phyloP scores from a whole-genome alignment of 1,140 invertebrate species.

The Formica selysi region DNA sequence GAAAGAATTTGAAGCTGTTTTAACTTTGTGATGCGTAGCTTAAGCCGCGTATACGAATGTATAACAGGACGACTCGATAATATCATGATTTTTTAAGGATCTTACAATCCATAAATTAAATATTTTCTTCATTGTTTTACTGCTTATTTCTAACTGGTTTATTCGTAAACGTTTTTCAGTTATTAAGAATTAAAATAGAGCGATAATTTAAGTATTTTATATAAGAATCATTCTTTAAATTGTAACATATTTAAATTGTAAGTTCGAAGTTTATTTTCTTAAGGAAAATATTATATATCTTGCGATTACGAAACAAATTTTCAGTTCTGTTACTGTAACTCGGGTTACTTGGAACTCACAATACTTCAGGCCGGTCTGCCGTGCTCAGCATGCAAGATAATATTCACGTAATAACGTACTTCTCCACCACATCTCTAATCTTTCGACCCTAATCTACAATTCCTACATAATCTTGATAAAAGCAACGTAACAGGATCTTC shows the following conservation, averaged over 20 bases:
- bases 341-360: constrained; percentile 13
- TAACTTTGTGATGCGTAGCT: too few species aligned
- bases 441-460: constrained; percentile 29
- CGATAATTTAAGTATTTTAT: not conserved
- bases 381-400: constrained; percentile 11
- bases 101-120: too few species aligned
- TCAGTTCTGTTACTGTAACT: not conserved
- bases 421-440: constrained; percentile 9
- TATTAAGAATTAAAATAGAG: too few species aligned
- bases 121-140: too few species aligned
- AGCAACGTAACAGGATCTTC: constrained; percentile 1
- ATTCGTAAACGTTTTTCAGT: too few species aligned
- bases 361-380: not conserved
- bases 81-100: too few species aligned
- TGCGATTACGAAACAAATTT: not conserved
- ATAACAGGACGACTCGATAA: too few species aligned
- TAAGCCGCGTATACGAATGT: too few species aligned
- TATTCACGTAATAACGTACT: constrained; percentile 20
- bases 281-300: not conserved
- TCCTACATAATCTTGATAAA: constrained; percentile 29
- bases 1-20: too few species aligned
- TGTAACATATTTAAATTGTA: not conserved
- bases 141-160: too few species aligned
- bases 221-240: not conserved
- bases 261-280: too few species aligned